phyloP scores from a whole-genome alignment of 1,140 invertebrate genomes.

The Heterodera carotae region DNA sequence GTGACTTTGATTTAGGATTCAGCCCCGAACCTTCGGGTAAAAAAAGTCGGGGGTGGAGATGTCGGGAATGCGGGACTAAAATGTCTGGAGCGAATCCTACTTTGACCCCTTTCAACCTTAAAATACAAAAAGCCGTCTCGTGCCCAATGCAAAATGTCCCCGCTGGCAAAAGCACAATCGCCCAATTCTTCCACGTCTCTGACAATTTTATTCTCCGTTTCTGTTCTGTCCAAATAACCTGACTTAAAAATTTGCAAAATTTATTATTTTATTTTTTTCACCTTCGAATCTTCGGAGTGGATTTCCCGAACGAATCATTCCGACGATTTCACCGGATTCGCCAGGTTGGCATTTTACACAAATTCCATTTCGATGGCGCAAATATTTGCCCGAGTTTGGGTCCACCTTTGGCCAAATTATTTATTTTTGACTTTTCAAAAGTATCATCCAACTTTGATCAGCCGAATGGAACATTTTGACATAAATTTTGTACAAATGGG shows the following conservation, averaged over 20 bases:
- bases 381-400: constrained; percentile 75
- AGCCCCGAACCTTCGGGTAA: too few relatives aligned
- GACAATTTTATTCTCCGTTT: constrained; percentile 88
- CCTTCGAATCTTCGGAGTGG: constrained; percentile 69
- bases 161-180: constrained; percentile 85
- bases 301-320: constrained; percentile 75
- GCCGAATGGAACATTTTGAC: constrained; percentile 29
- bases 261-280: too few relatives aligned
- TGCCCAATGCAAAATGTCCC: constrained; percentile 78
- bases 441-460: constrained; percentile 31
- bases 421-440: not conserved
- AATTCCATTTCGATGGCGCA: constrained; percentile 74
- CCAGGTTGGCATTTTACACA: constrained; percentile 79
- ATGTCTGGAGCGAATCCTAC: too few relatives aligned
- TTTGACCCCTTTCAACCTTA: constrained; percentile 66
- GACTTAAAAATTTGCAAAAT: too few relatives aligned
- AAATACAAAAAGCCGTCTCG: constrained; percentile 91
- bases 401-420: constrained; percentile 35
- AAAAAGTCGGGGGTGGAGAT: too few relatives aligned
- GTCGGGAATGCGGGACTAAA: too few relatives aligned
- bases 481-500: constrained; percentile 38
- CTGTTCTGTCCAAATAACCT: constrained; percentile 85
- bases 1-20: too few relatives aligned
- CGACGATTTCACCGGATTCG: constrained; percentile 92
- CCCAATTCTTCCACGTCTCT: constrained; percentile 82